Evolutionary conservation across 1,140 invertebrate genomes (phyloP), one percentile per base, ranked within the genome.

Genomic region (Zaprionus camerounensis): DNA sequence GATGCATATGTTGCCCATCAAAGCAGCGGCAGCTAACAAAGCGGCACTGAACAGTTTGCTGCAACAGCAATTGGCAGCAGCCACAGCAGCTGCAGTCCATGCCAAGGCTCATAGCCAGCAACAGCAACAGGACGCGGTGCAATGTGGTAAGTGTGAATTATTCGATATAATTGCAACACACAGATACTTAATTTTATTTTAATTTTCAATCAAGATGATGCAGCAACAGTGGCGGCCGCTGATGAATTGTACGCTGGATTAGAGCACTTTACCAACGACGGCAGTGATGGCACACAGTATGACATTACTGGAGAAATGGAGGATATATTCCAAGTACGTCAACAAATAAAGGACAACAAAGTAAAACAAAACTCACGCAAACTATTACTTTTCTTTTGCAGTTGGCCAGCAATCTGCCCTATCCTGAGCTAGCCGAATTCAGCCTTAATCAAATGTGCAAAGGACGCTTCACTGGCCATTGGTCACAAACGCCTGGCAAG

Each of bases 361-460:
- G 13, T 34, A 0, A 28, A n/a, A 12, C 4, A 12, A 9, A 26
- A 55, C 1, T 59, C 13, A 41, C 5, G 2, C 2, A 26, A 1
- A 7, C 13, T 22, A 59, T 22, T 15, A 26, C 5, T 20, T 15
- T 28, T 36, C 7, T 34, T 13, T 38, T 36, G 2, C 17, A 92
- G 26, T 65, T 92, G 38, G 81, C 91, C n/a, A 86, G 80, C 41
- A 92, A 91, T 66, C 72, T 92, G 34, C 92, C 91, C 51, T 92
- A 79, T 68, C 87, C 91, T 5, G 91, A 92, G 51, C 65, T 92
- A 53, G 82, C 90, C 22, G 91, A 92, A 56, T 91, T 92, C 24
- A 85, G 91, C 46, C 81, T 92, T 36, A 92, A 92, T 70, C 91
- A 92, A 64, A 91, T 92, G 76, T 92, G 91, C 71, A 92, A 92